Base-by-base conservation (phyloP, 2,888 invertebrate genomes). In the Mechanitis mazaeus region DNA sequence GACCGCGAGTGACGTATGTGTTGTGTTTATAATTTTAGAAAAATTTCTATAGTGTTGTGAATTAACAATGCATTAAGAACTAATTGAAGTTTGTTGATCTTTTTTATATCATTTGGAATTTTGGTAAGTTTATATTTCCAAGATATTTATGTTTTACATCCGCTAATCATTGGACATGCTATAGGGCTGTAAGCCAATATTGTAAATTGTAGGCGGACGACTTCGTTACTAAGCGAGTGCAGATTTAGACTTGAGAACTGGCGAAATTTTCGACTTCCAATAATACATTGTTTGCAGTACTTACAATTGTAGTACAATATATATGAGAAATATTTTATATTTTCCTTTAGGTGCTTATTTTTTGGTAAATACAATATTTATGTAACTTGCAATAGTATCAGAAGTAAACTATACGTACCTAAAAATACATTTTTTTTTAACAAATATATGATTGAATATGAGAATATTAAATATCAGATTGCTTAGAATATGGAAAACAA, bases 1-100 rank as follows among this genome's bases (percentile, higher is more conserved):
- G 67, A 69, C 71, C 72, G 68, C 75, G 77, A 85, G 82, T 89
- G 89, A 89, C 88, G 89, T 89, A 87, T 87, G 84, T 87, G 85
- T 85, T 74, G 85, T 87, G 83, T 87, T 87, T 87, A 83, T 84
- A 77, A 82, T 80, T 78, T 81, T 75, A 68, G 69, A 50, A 73
- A 73, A 74, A 69, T 73, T 74, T 74, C 67, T 68, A 68, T 68
- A 72, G 72, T 74, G 72, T 65, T 71, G 79, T 82, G 81, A 77
- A 74, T 74, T 76, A 69, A 81, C 76, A 72, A 82, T 87, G 84
- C 80, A 82, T 79, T 85, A 55, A 50, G 57, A 60, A 46, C 56
- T 59, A 61, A 47, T 59, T 55, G 55, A 56, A 33, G 31, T 53
- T 60, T 54, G 33, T 55, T 55, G 33, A 33, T 55, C 12, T 54